Evolutionary conservation across 2,113 vertebrate genomes (phyloP).

Genomic region (Rhombomys opimus): DNA sequence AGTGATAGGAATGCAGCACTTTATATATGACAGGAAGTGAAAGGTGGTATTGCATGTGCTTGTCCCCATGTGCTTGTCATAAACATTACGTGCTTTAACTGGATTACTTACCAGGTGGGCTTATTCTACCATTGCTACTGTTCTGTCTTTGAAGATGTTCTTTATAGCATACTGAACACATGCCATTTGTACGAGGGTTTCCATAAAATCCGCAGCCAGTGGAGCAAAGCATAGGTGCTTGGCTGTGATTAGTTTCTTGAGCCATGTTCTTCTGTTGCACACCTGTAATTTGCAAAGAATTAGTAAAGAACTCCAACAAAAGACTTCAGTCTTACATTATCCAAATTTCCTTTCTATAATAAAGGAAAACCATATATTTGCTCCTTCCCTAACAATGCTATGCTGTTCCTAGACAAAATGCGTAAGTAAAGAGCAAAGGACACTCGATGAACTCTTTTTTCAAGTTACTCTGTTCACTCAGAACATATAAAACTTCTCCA

Average conservation of each 20-base stretch:
- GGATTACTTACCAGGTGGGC: slow-evolving; percentile 90
- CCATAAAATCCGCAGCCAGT: slow-evolving; percentile 95
- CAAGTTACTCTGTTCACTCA: background rate
- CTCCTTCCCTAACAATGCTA: background rate
- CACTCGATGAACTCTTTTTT: background rate
- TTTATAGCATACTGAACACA: slow-evolving; percentile 95
- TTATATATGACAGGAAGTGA: background rate
- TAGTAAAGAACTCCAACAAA: slow-evolving; percentile 21
- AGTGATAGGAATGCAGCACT: background rate
- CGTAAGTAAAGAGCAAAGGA: background rate
- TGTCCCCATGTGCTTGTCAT: background rate
- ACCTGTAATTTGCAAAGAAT: slow-evolving; percentile 84
- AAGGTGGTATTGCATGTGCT: background rate
- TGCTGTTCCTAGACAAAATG: background rate
- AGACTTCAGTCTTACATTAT: background rate
- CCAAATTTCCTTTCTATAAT: background rate
- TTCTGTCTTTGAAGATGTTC: slow-evolving; percentile 94
- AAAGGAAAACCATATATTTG: background rate
- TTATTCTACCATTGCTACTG: slow-evolving; percentile 90
- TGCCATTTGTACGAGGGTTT: slow-evolving; percentile 93
- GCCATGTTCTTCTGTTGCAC: slow-evolving; percentile 90
- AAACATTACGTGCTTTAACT: background rate
- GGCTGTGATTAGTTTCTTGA: slow-evolving; percentile 95
- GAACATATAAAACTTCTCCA: background rate
- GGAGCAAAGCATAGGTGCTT: slow-evolving; percentile 93